Evolutionary conservation across 2,113 vertebrate species (phyloP).

Genomic region (Platysteira castanea): DNA sequence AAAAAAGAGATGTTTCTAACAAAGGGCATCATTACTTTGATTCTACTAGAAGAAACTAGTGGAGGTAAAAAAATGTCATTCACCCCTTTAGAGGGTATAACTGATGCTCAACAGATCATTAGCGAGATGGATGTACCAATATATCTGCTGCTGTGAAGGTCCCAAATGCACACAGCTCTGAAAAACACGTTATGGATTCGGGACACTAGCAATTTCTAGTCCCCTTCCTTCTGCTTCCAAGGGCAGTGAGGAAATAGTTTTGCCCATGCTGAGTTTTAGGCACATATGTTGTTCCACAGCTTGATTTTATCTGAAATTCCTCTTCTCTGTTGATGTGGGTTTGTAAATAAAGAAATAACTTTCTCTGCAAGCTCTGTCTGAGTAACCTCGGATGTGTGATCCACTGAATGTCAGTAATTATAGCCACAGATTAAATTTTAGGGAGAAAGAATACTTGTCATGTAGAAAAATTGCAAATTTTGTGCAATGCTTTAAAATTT

Average conservation of each 20-base stretch:
- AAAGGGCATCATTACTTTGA: not conserved
- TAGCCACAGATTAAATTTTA: not conserved
- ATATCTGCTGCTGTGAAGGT: slow-evolving; percentile 55
- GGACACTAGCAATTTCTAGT: not conserved
- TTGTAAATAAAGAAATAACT: slow-evolving; percentile 3
- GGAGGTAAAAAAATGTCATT: slow-evolving; percentile 2
- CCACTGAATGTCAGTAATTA: not conserved
- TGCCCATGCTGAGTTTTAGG: not conserved
- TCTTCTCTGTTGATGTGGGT: not conserved
- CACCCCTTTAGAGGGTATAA: slow-evolving; percentile 16
- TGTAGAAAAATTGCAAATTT: not conserved
- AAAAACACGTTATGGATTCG: not conserved
- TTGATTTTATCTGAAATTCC: not conserved
- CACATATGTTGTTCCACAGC: not conserved
- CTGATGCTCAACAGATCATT: slow-evolving; percentile 56
- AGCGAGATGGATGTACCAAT: slow-evolving; percentile 47
- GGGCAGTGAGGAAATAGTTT: not conserved
- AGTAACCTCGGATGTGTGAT: not conserved
- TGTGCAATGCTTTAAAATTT: not conserved
- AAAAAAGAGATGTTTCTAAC: not conserved
- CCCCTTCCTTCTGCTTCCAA: not conserved
- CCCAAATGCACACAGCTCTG: slow-evolving; percentile 26
- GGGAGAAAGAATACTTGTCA: not conserved
- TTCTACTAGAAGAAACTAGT: not conserved
- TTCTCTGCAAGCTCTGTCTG: not conserved